A percentile compares a stretch with the other conserved stretches of the same genome.
Evolutionary conservation across 2,797 vertebrate genomes (phyloP).

Genomic region (Rousettus madagascariensis): DNA sequence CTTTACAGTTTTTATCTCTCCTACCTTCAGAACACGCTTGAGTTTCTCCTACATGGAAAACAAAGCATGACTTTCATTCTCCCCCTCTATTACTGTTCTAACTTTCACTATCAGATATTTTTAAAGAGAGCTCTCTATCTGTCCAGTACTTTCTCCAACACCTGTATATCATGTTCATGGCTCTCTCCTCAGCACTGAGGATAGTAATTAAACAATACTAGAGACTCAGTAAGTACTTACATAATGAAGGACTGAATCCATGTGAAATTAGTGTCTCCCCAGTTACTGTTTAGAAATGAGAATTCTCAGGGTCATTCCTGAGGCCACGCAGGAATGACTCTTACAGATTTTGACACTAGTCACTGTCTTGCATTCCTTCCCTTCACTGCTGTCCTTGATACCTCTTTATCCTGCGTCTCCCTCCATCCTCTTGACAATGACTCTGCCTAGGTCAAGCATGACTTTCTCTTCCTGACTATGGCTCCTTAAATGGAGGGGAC

Average conservation of each 20-base stretch:
- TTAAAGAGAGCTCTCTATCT: neutral
- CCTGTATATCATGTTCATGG: neutral
- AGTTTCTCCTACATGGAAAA: neutral
- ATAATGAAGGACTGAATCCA: neutral
- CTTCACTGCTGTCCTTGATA: neutral
- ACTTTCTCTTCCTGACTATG: neutral
- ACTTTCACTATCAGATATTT: neutral
- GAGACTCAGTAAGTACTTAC: neutral
- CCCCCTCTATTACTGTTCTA: neutral
- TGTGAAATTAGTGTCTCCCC: neutral
- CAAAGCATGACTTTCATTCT: neutral
- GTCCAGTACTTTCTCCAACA: neutral
- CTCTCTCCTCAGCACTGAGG: neutral
- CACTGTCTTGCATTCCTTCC: neutral
- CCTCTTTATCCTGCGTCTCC: neutral
- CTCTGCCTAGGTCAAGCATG: neutral
- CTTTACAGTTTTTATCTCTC: neutral
- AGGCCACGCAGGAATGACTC: neutral
- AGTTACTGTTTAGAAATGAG: neutral
- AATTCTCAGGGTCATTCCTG: neutral
- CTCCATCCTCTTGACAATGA: neutral
- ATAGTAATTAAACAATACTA: neutral
- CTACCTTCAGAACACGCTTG: neutral
- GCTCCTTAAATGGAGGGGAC: neutral
- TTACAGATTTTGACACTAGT: neutral